Conservation (phyloP, 2,888 invertebrate species). For the Papilio protenor region DNA sequence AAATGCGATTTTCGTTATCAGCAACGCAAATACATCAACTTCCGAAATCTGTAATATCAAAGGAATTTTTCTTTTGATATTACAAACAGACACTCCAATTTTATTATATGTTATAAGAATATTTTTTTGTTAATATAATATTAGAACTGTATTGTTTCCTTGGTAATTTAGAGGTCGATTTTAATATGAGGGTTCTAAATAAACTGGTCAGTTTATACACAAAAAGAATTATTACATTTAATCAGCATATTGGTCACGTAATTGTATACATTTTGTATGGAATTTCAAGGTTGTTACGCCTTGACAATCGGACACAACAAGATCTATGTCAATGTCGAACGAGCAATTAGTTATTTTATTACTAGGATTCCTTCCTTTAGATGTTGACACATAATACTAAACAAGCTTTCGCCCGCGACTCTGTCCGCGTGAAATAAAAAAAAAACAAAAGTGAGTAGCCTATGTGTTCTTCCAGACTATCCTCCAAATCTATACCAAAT, state of each 20-base stretch:
- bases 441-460: no score
- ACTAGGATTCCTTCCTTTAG: constrained; percentile 10
- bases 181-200: neutral
- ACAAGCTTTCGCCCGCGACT: no score
- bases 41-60: no score
- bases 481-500: no score
- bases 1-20: no score
- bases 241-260: constrained; percentile 40
- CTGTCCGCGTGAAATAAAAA: no score
- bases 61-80: no score
- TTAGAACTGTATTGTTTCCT: neutral
- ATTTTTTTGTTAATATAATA: constrained; percentile 34
- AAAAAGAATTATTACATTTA: constrained; percentile 36
- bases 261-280: constrained; percentile 38
- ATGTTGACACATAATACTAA: neutral
- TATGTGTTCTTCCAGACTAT: no score
- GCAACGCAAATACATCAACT: no score
- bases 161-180: constrained; percentile 4
- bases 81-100: no score
- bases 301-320: constrained; percentile 37
- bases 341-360: constrained; percentile 17
- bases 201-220: constrained; percentile 9
- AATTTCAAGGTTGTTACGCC: constrained; percentile 41
- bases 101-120: no score
- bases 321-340: constrained; percentile 40